Evolutionary conservation across 1,140 invertebrate genomes (phyloP).

Genomic region (Thaumatotibia leucotreta): DNA sequence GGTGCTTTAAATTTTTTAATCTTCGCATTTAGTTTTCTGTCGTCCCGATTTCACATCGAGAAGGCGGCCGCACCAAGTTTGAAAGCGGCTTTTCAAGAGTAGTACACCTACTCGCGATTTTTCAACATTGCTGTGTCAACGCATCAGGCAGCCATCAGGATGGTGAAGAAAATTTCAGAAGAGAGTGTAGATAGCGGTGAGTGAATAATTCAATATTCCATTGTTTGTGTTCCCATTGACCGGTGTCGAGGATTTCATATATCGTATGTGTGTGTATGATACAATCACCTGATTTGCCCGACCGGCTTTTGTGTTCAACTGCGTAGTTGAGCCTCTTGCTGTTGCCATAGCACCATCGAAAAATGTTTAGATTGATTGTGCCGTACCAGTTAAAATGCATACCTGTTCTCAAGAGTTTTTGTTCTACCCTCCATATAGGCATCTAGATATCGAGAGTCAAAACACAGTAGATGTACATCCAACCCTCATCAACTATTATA

Average conservation of each 20-base stretch:
- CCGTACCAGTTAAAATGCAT: neutral
- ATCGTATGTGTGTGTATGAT: constrained; percentile 5
- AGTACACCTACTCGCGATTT: constrained; percentile 66
- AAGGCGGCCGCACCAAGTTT: constrained; percentile 71
- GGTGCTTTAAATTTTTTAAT: constrained; percentile 62
- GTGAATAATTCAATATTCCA: constrained; percentile 25
- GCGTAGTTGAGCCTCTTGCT: constrained; percentile 12
- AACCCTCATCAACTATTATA: no score
- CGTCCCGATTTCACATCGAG: constrained; percentile 74
- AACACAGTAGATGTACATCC: no score
- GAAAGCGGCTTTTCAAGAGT: constrained; percentile 74
- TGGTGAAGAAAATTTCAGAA: constrained; percentile 77
- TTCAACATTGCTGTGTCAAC: constrained; percentile 61
- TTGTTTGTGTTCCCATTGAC: constrained; percentile 17
- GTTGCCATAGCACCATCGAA: constrained; percentile 11
- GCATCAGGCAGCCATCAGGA: constrained; percentile 64
- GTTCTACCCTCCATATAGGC: neutral
- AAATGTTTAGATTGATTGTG: neutral
- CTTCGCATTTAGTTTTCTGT: constrained; percentile 61
- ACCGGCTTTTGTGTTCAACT: constrained; percentile 31
- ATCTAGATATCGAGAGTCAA: neutral
- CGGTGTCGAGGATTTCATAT: neutral
- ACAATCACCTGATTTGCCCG: constrained; percentile 16
- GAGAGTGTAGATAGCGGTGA: constrained; percentile 75
- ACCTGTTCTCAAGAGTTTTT: neutral